Base-by-base conservation (phyloP, 1,140 invertebrate species). In the Sarcophaga bullata region DNA sequence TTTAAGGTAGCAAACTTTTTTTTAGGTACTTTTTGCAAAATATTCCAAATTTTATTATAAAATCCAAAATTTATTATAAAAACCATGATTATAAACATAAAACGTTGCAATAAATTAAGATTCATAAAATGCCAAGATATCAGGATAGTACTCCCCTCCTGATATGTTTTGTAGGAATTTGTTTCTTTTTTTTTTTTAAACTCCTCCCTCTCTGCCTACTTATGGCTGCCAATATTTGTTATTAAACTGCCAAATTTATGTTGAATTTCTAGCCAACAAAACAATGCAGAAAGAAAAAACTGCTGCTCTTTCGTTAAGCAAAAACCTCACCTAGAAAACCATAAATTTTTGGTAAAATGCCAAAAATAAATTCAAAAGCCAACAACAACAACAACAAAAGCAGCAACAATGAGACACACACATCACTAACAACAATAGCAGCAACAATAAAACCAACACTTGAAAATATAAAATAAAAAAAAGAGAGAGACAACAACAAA, bases 321-420 rank as follows among this genome's bases (percentile, higher is more conserved):
- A 25, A 37, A 37, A 68, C 62, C 62, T 68, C 62, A 68, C 62
- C 62, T 68, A 68, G 6, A 19, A 68, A 68, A 68, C 62, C 62
- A 68, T 68, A 68, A 68, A 68, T 68, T 68, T 62, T 68, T 68
- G 62, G 62, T 68, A 68, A 68, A 68, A 68, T 68, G 62, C 62
- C 62, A 68, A 68, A 68, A 68, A 68, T 68, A 68, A 68, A 68
- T 68, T 68, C 9, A 25, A 68, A 62, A n/a, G 17, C n/a, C 15
- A 62, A 68, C 62, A 68, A n/a, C 54, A 68, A 68, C 62, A 19
- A 68, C 3, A 17, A 6, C 6, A 58, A 58, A 58, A 17, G 6
- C n/a, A 25, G 19, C 7, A 68, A 68, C 62, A 68, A 68, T 8
- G 19, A 8, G 19, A 19, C 25, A 37, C 25, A 37, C 25, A 68